Base-by-base conservation (phyloP, 2,113 vertebrate species). In the Oncorhynchus kisutch region DNA sequence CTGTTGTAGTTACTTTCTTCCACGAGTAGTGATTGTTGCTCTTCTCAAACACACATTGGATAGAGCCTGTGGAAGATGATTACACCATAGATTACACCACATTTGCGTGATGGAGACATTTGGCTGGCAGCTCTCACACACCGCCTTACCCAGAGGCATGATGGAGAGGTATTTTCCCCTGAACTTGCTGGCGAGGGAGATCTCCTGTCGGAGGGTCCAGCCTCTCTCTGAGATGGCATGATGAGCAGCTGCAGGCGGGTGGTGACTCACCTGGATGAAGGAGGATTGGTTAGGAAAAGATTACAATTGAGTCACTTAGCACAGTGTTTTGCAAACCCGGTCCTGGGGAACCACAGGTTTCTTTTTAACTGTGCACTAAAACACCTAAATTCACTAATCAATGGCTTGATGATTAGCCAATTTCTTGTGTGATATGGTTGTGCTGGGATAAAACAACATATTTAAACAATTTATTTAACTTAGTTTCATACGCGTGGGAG, bases 141-240 rank as follows among this genome's bases (percentile, higher is more conserved):
- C n/a, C 24, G 6, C 65, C 93, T 96, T 90, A 99, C 97, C 97
- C 9, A 99, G 91, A 13, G 97, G 97, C 96, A 99, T 98, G 82
- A 99, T 95, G 60, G 97, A 99, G 79, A 99, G 94, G 82, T 99
- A 99, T 96, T 99, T 99, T n/a, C 97, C 97, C 72, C 97, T 94
- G 72, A 99, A 99, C 71, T 99, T 99, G 97, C 97, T 99, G 92
- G 97, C 96, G 86, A 99, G 91, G 65, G 96, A 95, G 18, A 99
- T 99, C 81, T 99, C 97, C 85, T 99, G 97, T 71, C 94, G 94
- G 67, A 99, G 92, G 0, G 93, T 96, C 97, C 97, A 99, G 77
- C 97, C 97, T 4, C 96, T 92, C 79, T 93, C 95, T 82, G 97
- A 99, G 71, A 95, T 89, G 0, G 94, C 96, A 0, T 98, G 95